Evolutionary conservation across 1,140 invertebrate species (phyloP).

Genomic region (Camponotus vicinus): DNA sequence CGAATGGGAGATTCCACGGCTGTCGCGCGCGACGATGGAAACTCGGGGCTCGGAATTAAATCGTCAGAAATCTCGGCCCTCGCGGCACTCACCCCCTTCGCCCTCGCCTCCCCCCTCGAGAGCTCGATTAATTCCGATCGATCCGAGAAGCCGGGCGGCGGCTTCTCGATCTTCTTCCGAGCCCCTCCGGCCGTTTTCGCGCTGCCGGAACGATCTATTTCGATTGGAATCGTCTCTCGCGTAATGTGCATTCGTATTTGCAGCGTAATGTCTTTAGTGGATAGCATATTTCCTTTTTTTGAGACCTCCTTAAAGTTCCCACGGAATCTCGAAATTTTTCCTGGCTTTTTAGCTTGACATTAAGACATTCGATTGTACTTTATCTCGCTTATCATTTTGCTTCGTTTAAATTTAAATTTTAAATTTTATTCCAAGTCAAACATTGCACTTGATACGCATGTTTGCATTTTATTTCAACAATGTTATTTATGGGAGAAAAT

Average conservation of each 20-base stretch:
- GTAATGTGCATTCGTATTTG: constrained; percentile 41
- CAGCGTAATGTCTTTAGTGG: neutral
- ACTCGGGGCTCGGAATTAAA: constrained; percentile 68
- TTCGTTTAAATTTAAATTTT: neutral
- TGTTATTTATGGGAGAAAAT: neutral
- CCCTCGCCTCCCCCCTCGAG: no score
- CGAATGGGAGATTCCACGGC: constrained; percentile 53
- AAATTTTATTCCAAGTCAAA: neutral
- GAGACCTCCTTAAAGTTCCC: neutral
- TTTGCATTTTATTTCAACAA: neutral
- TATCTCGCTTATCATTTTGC: neutral
- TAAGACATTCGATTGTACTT: neutral
- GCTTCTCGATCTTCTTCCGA: constrained; percentile 41
- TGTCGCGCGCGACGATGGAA: constrained; percentile 67
- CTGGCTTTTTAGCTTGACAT: neutral
- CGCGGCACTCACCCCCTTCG: neutral
- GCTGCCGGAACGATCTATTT: constrained; percentile 10
- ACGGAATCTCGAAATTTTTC: neutral
- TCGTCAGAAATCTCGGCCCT: constrained; percentile 69
- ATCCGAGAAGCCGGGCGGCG: constrained; percentile 15
- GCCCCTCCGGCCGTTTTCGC: neutral
- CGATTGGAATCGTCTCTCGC: constrained; percentile 23
- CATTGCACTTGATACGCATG: neutral
- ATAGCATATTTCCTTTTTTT: neutral
- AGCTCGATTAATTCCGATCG: constrained; percentile 52